phyloP scores from a whole-genome alignment of 1,140 invertebrate species.

The Brachionus koreanus region DNA sequence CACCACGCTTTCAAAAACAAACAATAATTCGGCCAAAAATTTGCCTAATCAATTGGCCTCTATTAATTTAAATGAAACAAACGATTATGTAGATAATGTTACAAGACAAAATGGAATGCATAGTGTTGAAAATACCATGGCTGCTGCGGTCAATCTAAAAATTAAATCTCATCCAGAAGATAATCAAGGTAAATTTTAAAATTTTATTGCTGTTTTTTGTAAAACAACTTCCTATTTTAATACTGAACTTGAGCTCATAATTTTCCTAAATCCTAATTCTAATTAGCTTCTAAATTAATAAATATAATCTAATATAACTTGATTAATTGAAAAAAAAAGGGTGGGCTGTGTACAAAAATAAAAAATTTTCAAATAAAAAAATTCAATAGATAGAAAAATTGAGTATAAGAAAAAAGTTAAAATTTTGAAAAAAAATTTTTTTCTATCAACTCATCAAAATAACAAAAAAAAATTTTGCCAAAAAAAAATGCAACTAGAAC shows the following conservation, averaged over 20 bases:
- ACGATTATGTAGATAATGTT: conserved; percentile 15
- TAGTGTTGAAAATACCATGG: not conserved
- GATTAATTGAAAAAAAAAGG: too few species aligned
- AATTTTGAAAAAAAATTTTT: too few species aligned
- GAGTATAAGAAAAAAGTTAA: too few species aligned
- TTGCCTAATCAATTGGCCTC: not conserved
- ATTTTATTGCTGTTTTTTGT: not conserved
- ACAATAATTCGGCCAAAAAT: not conserved
- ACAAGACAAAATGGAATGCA: not conserved
- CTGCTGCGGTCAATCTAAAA: conserved; percentile 1
- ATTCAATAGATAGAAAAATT: too few species aligned
- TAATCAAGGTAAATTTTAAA: conserved; percentile 6
- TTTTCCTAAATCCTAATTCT: too few species aligned
- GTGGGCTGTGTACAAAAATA: too few species aligned
- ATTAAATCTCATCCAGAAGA: conserved; percentile 42
- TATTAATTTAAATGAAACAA: not conserved
- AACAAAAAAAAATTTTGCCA: too few species aligned
- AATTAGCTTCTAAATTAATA: too few species aligned
- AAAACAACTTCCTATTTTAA: not conserved
- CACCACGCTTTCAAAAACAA: conserved; percentile 3
- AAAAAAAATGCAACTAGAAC: too few species aligned
- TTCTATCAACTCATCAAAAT: too few species aligned
- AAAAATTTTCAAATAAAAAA: too few species aligned
- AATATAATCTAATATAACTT: too few species aligned
- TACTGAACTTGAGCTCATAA: not conserved